Base-by-base conservation (phyloP, 2,113 vertebrate genomes). In the Saguinus midas region DNA sequence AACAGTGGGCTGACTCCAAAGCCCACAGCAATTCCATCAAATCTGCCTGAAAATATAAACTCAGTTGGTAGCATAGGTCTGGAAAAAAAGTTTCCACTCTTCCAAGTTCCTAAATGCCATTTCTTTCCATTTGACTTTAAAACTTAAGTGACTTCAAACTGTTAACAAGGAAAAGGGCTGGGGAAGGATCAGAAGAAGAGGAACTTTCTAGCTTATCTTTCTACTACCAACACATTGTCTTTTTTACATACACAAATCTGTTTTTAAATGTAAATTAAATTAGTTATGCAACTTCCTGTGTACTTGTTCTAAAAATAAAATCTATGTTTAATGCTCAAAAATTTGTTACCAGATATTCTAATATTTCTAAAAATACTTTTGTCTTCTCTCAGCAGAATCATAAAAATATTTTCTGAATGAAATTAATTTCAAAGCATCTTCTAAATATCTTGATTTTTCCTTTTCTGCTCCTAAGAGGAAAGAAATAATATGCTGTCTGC, bases 321-420 rank as follows among this genome's bases (percentile, higher is more conserved):
- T 48, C 35, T 70, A 37, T 45, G 84, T 66, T 81, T 78, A 83
- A 75, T 35, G 32, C 7, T 64, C n/a, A 57, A 81, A 88, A 88
- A 43, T 21, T 21, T 86, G 27, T 81, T 72, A 23, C 52, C 50
- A 93, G 58, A 78, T 58, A 95, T 6, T 64, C 52, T 96, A 73
- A 73, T 93, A 93, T 73, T 91, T 85, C 93, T 92, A 81, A 94
- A 84, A 92, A 32, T 70, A 79, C 48, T 87, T 95, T 83, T 64
- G 61, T 12, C 27, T 64, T 64, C 61, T 64, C 27, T 64, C 61
- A 29, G 61, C 11, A 64, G 27, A 64, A 32, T 64, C 61, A 64
- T 90, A 81, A 94, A 84, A 92, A 32, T 76, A 79, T 58, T 87
- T 94, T 83, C 25, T 87, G 55, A 76, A 96, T 87, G 91, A 93